Evolutionary conservation across 2,113 vertebrate genomes (phyloP), one percentile per base, ranked within the genome.

Genomic region (Ceyx melanurus): DNA sequence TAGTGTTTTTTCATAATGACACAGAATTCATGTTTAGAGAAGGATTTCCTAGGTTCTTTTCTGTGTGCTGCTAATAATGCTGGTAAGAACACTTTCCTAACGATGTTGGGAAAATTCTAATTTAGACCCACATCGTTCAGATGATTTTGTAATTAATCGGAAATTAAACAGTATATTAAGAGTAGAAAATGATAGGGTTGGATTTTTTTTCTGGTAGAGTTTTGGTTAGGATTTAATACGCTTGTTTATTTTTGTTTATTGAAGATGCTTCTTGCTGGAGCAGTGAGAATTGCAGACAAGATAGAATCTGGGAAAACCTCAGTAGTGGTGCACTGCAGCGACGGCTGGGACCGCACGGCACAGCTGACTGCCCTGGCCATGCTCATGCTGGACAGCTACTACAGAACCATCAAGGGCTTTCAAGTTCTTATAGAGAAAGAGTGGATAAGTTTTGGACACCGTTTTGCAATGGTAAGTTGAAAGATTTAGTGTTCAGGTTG

Each of bases 401-500:
- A 99, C 89, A 98, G 99, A 84, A 99, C 99, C 6, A 98, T 99
- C 88, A 97, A 97, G 90, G 99, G 99, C 17, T 99, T 99, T 94
- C 98, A 99, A 96, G 98, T 98, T 72, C 98, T 99, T 68, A 92
- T 99, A 91, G 99, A 99, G 96, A 99, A 99, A 95, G 99, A 99
- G 79, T 99, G 99, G 99, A 98, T 99, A 86, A 98, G 99, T 95
- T 99, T 99, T 90, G 99, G 99, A 88, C 99, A 99, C 95, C 98
- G 98, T 84, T 99, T 99, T 95, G 97, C 98, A 57, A 97, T 99
- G 97, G 99, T 99, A 96, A 98, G 97, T 89, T 82, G 67, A 73
- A 72, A 80, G 15, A 21, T 45, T 26, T 26, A 35, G 1, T 9
- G 5, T 46, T 16, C 4, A 3, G 9, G 73, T 84, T 51, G 29